These are phyloP conservation scores for Eira barbara DNA, from an alignment of 2,113 vertebrate genomes.

Conservation along the genomic window DNA sequence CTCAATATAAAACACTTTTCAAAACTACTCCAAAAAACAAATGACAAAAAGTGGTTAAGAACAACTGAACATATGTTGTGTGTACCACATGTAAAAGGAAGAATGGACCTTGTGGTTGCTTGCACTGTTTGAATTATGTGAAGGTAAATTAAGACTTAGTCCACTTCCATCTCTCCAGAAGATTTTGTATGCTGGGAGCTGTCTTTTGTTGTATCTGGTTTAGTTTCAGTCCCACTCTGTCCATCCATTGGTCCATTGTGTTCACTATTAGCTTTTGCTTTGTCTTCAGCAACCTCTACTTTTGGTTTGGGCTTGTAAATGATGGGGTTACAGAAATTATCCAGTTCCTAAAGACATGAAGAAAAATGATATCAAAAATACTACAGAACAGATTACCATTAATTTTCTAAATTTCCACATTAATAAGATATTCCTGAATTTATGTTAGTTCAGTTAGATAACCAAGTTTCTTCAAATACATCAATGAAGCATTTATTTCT, in stretches of 20 bases:
- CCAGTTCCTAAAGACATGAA: constrained; percentile 86
- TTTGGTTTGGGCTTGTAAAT: constrained; percentile 91
- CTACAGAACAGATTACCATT: background rate
- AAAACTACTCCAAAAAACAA: constrained; percentile 84
- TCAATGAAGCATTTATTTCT: background rate
- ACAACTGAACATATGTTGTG: constrained; percentile 80
- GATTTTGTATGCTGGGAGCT: constrained; percentile 86
- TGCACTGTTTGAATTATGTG: constrained; percentile 77
- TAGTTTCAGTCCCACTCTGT: constrained; percentile 84
- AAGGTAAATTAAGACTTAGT: constrained; percentile 84
- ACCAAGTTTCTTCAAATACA: background rate
- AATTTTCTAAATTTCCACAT: constrained; percentile 11
- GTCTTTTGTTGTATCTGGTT: constrained; percentile 83
- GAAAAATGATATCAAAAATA: constrained; percentile 34
- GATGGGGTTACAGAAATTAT: constrained; percentile 89
- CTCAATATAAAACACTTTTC: constrained; percentile 82
- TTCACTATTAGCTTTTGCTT: constrained; percentile 83
- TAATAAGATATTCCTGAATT: constrained; percentile 13
- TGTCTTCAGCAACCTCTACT: constrained; percentile 85
- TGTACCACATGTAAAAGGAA: constrained; percentile 78
- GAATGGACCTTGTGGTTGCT: constrained; percentile 83
- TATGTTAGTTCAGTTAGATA: background rate
- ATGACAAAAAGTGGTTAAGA: constrained; percentile 81
- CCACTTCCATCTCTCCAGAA: constrained; percentile 93
- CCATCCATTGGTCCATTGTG: constrained; percentile 88